phyloP scores from a whole-genome alignment of 1,140 invertebrate genomes.

The Ceratitis capitata region DNA sequence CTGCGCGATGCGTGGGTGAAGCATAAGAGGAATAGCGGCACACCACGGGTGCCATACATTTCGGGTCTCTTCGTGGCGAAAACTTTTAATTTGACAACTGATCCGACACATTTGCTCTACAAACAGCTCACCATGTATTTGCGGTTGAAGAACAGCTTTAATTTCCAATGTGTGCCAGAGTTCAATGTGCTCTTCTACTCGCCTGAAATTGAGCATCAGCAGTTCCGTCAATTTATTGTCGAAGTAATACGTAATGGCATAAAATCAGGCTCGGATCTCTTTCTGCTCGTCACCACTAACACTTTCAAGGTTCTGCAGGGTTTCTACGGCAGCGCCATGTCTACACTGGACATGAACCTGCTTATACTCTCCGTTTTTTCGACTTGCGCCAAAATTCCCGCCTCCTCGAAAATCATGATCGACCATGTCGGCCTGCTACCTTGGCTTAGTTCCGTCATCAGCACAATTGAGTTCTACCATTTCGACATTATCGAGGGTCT shows the following conservation, averaged over 20 bases:
- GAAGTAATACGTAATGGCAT: slow-evolving; percentile 73
- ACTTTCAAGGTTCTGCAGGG: slow-evolving; percentile 71
- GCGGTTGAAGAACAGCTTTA: slow-evolving; percentile 72
- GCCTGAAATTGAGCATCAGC: slow-evolving; percentile 69
- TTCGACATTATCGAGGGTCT: slow-evolving; percentile 63
- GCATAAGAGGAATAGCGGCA: slow-evolving; percentile 54
- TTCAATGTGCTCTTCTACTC: slow-evolving; percentile 76
- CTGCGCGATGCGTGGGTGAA: slow-evolving; percentile 58
- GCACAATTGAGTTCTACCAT: slow-evolving; percentile 58
- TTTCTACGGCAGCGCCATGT: slow-evolving; percentile 66
- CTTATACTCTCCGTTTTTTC: slow-evolving; percentile 72
- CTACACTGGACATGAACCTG: slow-evolving; percentile 68
- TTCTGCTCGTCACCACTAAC: slow-evolving; percentile 69
- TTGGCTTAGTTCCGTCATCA: slow-evolving; percentile 68
- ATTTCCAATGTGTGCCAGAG: slow-evolving; percentile 76
- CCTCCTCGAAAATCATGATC: slow-evolving; percentile 70
- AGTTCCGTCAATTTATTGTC: slow-evolving; percentile 74
- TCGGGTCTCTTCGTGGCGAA: slow-evolving; percentile 74
- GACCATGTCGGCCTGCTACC: slow-evolving; percentile 72
- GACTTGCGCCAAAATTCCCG: slow-evolving; percentile 70
- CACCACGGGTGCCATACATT: slow-evolving; percentile 70
- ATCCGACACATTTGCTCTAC: slow-evolving; percentile 73
- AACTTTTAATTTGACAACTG: slow-evolving; percentile 70
- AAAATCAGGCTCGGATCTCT: slow-evolving; percentile 69
- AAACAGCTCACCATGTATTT: slow-evolving; percentile 72